Conservation (phyloP, 1,140 invertebrate species). For the Meteorus sp. region DNA sequence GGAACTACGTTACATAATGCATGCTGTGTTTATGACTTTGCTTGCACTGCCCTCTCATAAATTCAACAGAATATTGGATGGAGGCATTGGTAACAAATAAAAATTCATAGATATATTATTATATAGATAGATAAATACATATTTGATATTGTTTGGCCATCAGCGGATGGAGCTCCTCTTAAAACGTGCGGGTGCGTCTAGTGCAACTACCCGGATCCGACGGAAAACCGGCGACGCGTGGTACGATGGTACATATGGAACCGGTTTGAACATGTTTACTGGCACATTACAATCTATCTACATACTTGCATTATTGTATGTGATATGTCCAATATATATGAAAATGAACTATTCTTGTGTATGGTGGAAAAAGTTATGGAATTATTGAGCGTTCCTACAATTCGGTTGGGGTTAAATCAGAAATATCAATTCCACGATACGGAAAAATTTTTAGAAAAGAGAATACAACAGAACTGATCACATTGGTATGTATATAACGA, state of each 20-base stretch:
- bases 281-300: not conserved
- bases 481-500: too few species aligned
- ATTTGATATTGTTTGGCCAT: not conserved
- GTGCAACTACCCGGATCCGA: slow-evolving; percentile 49
- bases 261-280: slow-evolving; percentile 43
- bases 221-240: slow-evolving; percentile 37
- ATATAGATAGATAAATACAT: not conserved
- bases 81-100: not conserved
- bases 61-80: not conserved
- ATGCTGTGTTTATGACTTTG: not conserved
- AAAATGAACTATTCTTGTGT: too few species aligned
- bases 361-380: too few species aligned
- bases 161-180: not conserved
- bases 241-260: slow-evolving; percentile 47
- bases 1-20: not conserved
- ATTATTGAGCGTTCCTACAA: too few species aligned
- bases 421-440: too few species aligned
- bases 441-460: too few species aligned
- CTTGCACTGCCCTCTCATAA: not conserved
- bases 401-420: too few species aligned
- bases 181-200: slow-evolving; percentile 4
- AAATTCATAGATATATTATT: not conserved
- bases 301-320: not conserved
- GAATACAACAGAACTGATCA: too few species aligned
- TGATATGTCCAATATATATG: too few species aligned